Percentiles rank a stretch among this genome's conserved stretches.
phyloP scores from a whole-genome alignment of 2,888 invertebrate species.

The Dryobota labecula region DNA sequence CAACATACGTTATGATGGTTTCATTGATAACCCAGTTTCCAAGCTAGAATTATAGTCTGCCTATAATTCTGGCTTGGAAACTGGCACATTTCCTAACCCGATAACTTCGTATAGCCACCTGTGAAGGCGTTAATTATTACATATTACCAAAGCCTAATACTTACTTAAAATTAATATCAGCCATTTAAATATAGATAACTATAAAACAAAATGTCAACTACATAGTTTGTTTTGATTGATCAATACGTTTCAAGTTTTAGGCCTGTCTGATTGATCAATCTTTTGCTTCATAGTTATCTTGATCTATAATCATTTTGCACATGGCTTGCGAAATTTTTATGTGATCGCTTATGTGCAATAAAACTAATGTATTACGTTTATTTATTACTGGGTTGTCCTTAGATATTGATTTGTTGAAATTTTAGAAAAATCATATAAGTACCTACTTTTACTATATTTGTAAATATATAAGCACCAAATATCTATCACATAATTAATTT shows the following conservation, averaged over 20 bases:
- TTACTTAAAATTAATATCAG: slow-evolving; percentile 37
- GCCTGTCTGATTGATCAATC: slow-evolving; percentile 38
- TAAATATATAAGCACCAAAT: too few species aligned
- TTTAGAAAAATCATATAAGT: too few species aligned
- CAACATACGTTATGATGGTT: too few species aligned
- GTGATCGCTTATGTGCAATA: slow-evolving; percentile 19
- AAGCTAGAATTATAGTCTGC: slow-evolving; percentile 23
- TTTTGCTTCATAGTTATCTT: slow-evolving; percentile 16
- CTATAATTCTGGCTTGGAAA: background rate
- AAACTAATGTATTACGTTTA: slow-evolving; percentile 16
- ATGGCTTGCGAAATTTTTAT: slow-evolving; percentile 31
- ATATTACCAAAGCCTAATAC: slow-evolving; percentile 41
- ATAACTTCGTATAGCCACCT: slow-evolving; percentile 31
- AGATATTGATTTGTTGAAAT: too few species aligned
- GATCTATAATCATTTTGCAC: slow-evolving; percentile 40
- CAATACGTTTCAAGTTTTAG: slow-evolving; percentile 41
- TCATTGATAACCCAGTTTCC: slow-evolving; percentile 38
- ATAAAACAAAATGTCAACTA: slow-evolving; percentile 52
- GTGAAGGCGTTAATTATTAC: slow-evolving; percentile 39
- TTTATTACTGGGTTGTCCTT: slow-evolving; percentile 31
- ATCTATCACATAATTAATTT: too few species aligned
- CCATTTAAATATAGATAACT: slow-evolving; percentile 47
- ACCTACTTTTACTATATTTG: too few species aligned
- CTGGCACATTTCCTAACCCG: slow-evolving; percentile 30
- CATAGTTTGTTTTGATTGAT: slow-evolving; percentile 47